Evolutionary conservation across 2,113 vertebrate genomes (phyloP).

Genomic region (Thymallus thymallus): DNA sequence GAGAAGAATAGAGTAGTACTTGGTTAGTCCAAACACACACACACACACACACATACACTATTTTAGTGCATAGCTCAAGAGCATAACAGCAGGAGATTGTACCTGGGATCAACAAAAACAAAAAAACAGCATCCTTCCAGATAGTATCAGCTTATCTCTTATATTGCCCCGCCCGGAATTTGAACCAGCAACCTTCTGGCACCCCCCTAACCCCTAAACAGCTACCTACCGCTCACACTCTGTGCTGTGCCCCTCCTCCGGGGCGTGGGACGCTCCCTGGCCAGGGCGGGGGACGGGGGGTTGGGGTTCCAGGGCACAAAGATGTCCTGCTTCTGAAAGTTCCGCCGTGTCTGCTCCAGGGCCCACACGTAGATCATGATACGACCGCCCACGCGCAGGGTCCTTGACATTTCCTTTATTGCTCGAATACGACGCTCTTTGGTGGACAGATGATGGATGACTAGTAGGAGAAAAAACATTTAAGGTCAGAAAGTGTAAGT

Average conservation of each 20-base stretch:
- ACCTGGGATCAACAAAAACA: no score
- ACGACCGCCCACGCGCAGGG: slow-evolving; percentile 76
- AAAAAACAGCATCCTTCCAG: no score
- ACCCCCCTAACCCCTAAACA: no score
- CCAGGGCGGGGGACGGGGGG: slow-evolving; percentile 45
- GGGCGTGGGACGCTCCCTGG: slow-evolving; percentile 16
- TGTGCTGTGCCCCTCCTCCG: slow-evolving; percentile 49
- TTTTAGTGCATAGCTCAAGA: no score
- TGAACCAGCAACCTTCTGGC: no score
- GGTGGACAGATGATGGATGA: slow-evolving; percentile 78
- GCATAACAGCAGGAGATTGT: no score
- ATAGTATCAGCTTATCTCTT: no score
- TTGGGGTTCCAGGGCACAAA: slow-evolving; percentile 79
- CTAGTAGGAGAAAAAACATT: slow-evolving; percentile 50
- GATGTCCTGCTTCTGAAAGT: slow-evolving; percentile 82
- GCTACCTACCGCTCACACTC: slow-evolving; percentile 45
- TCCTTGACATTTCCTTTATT: slow-evolving; percentile 78
- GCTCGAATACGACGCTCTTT: slow-evolving; percentile 70
- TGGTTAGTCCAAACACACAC: no score
- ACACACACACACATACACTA: no score
- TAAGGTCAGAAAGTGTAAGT: background rate
- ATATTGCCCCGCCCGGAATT: no score
- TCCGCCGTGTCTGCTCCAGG: slow-evolving; percentile 80
- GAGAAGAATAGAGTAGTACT: no score
- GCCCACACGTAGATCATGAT: slow-evolving; percentile 88